Base-by-base conservation (phyloP, 2,113 vertebrate species). In the Hippocampus mohnikei region DNA sequence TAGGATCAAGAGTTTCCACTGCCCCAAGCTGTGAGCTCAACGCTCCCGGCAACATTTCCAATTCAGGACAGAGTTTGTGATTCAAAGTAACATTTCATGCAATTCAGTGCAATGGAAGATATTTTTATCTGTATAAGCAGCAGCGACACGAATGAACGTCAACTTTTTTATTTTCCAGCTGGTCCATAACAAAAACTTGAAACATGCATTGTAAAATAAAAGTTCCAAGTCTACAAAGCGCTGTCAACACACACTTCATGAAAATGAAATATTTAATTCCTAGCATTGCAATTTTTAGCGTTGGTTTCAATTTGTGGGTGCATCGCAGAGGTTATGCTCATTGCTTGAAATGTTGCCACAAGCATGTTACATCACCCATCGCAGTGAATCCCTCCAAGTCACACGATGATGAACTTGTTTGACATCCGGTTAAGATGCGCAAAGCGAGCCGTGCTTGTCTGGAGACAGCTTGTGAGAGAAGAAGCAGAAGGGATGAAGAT, bases 11-110 rank as follows among this genome's bases (percentile, higher is more conserved):
- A 50, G 56, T 42, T 40, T 72, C 64, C 73, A 41, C 21, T 67
- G 71, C 63, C 69, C 29, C 67, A 80, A 84, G 76, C 78, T 84
- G 83, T 79, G 80, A 15, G 50, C 74, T 78, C 50, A 72, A 69
- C 4, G 29, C 80, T 81, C 59, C 75, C 3, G 23, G 81, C 79
- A 76, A 80, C 64, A 70, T 72, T 85, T 71, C 76, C 82, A 74
- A 80, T 79, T 72, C 64, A 71, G 64, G 71, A 71, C 67, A 82
- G 52, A 71, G 61, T 72, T 79, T 52, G 60, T 58, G 76, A 71
- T 77, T 73, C 66, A 52, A 58, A 13, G 5, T 50, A 76, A 66
- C 73, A 48, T 53, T 48, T 53, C 16, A 55, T 60, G 53, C 33
- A 70, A 70, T 72, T 71, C 21, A 1, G 3, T 23, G 42, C 27